Evolutionary conservation across 35 echinoderm and acorn worm genomes (phyloP), one percentile per base, ranked within the genome.

Genomic region (Heliocidaris erythrogramma): DNA sequence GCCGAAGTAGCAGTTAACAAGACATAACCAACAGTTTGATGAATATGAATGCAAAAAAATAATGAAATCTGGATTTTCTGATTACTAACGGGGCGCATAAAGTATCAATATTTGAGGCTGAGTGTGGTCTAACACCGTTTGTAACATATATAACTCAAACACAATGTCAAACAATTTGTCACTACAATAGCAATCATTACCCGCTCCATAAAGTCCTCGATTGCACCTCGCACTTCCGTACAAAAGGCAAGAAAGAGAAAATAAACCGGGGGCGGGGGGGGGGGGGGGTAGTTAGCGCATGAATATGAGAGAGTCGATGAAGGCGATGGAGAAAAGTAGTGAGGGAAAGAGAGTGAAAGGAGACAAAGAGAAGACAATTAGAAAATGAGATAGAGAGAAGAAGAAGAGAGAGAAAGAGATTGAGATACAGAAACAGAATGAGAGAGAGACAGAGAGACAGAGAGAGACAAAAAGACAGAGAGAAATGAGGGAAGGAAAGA

Each of bases 121-220:
- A 78, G 65, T 7, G 65, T n/a, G 65, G 65, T 78, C 65, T 27
- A n/a, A 78, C 29, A 32, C 91, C n/a, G 24, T 92, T n/a, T 49
- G 48, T 59, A 59, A 78, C 27, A 78, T 78, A 78, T 78, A 78
- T 78, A 78, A 78, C 65, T 78, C 65, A 78, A 78, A 78, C 91
- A 92, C 87, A 92, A 92, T 59, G 91, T 59, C 47, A 49, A 92
- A 59, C 91, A 92, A 92, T 92, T 92, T 92, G 91, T 59, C 91
- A 59, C 91, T 59, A 59, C 29, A 49, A 50, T 59, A 48, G n/a
- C 47, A 48, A 52, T 59, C 48, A 78, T 92, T 92, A 92, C 49
- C 5, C 91, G 50, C 91, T 48, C 91, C 91, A 92, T 92, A 92
- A 92, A 92, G 10, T 49, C 31, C 87, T 78, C 65, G 65, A 78